Evolutionary conservation across 2,797 vertebrate genomes (phyloP), one percentile per base, ranked within the genome.

Genomic region (Danio choprae): DNA sequence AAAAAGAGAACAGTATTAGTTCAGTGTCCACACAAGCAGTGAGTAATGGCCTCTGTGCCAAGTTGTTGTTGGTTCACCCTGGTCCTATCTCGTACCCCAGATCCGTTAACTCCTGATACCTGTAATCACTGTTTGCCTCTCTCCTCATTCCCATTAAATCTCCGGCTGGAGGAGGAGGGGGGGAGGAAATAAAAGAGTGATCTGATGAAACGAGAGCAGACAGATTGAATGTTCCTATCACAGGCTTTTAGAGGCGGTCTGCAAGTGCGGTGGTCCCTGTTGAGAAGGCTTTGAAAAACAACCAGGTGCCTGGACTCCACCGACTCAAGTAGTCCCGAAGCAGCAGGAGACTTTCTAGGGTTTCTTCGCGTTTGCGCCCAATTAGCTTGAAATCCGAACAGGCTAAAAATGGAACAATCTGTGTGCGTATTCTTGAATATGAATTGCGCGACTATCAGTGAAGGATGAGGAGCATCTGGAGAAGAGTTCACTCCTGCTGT

Each of bases 201-300:
- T 85, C 80, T 82, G 79, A 81, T 80, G 77, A 73, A 86, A 87
- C 74, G n/a, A 74, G 73, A 86, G 65, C 70, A 69, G 85, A 85
- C 84, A 82, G 78, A 63, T 79, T 80, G 80, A 84, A 53, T 63
- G 76, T 83, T 84, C 67, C 77, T 73, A 83, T 83, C 85, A 84
- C 74, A 71, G 60, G 55, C 44, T 84, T 65, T 86, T 87, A 84
- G 78, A 60, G 55, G 53, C 72, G 76, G 74, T 83, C 69, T 77
- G 63, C 67, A 79, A 29, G 40, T 72, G 77, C 29, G 48, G 63
- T 68, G 44, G 73, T 76, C 75, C 70, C 48, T 63, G 36, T 67
- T 69, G 67, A 58, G 68, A 63, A 74, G 62, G 56, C 20, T 36
- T 16, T 62, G 46, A 73, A 44, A 67, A 73, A 70, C 36, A 80